Percentiles rank a stretch among this genome's conserved stretches.
phyloP scores from a whole-genome alignment of 1,140 invertebrate species.

The Sarcophaga peregrina region DNA sequence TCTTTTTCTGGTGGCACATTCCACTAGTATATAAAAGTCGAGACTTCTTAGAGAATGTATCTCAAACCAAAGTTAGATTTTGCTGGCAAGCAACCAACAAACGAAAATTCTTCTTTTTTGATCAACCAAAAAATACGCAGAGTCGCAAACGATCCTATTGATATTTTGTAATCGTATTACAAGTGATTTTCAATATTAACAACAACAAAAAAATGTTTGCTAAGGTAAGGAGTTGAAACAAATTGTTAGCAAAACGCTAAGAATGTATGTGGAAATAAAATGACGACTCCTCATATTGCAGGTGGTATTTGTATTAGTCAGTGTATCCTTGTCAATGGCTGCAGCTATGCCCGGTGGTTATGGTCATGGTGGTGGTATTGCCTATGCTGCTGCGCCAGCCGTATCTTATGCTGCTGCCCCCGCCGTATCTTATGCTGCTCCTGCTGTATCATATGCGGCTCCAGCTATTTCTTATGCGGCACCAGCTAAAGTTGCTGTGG shows the following conservation, averaged over 20 bases:
- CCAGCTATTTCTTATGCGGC: constrained; percentile 45
- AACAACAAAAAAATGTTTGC: constrained; percentile 42
- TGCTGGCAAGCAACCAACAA: constrained; percentile 57
- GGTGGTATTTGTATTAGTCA: constrained; percentile 54
- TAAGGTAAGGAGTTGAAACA: constrained; percentile 44
- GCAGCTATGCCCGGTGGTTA: constrained; percentile 53
- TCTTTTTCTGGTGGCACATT: constrained; percentile 30
- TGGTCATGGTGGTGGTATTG: constrained; percentile 46
- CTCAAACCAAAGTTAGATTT: constrained; percentile 64
- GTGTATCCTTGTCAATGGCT: constrained; percentile 52
- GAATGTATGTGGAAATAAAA: background rate
- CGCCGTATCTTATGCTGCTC: constrained; percentile 49
- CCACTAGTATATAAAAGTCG: constrained; percentile 45
- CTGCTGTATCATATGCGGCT: constrained; percentile 50
- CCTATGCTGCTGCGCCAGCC: background rate
- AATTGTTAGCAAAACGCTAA: background rate
- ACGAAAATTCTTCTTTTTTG: background rate
- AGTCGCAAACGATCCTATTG: background rate
- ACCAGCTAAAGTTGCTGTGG: constrained; percentile 51
- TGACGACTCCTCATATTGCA: constrained; percentile 36
- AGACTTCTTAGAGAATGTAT: constrained; percentile 54
- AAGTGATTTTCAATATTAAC: background rate
- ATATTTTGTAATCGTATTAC: constrained; percentile 1
- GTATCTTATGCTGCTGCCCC: constrained; percentile 47
- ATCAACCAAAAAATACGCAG: constrained; percentile 22